Base-by-base conservation (phyloP, 2,113 vertebrate genomes). In the Scophthalmus maximus region DNA sequence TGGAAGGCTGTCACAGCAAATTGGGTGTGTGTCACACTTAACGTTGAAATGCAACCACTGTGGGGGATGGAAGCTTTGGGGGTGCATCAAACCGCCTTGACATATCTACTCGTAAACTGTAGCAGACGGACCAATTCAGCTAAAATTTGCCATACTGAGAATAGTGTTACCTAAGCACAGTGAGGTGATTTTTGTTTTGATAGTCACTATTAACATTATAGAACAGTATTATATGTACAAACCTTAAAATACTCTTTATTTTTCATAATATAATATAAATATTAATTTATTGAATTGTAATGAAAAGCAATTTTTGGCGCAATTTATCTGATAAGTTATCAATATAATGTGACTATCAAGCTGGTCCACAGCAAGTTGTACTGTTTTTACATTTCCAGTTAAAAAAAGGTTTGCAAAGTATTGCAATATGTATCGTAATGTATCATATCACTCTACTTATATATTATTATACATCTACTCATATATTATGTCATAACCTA, bases 1-100 rank as follows among this genome's bases (percentile, higher is more conserved):
- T 44, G 58, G 46, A 76, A 71, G 40, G 12, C 57, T 36, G 38
- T 76, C 46, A 22, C 18, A 68, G 51, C 26, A 72, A 53, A 77
- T 62, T 75, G 32, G 26, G 53, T 65, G 14, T 34, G 17, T 10
- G 5, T 76, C 61, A 68, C 52, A 46, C 58, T 63, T 63, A 75
- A 79, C 59, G 78, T 86, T 73, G 44, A 65, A 82, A 71, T 42
- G 52, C 32, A 70, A 57, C 70, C 46, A 32, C 50, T 69, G 73
- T 65, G 68, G 68, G 58, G 26, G 38, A 67, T 82, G 68, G 56
- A n/a, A 49, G 55, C 23, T 0, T 61, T 61, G 2, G 1, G 3
- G 2, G 2, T 30, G 42, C 30, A 20, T 73, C 56, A 52, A 8
- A 47, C 65, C 49, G 44, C 57, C 73, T 72, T 68, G 64, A 64